A percentile compares a stretch with the other conserved stretches of the same genome.
Evolutionary conservation across 1,140 invertebrate genomes (phyloP).

Genomic region (Trigoniulus corallinus): DNA sequence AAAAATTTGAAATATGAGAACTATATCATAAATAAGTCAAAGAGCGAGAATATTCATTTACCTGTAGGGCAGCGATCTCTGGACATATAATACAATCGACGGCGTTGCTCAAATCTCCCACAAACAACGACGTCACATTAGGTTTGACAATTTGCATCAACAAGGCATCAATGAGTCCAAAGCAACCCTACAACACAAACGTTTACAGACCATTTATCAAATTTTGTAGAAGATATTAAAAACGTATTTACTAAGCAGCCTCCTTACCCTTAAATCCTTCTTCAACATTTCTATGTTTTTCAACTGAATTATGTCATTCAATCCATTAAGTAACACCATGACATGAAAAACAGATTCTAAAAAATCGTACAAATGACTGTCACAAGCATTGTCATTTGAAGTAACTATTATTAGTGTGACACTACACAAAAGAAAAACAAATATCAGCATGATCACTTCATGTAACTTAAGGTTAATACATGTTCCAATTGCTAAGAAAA

Average conservation of each 20-base stretch:
- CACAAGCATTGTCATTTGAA: not conserved
- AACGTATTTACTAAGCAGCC: not conserved
- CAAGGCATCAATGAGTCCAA: not conserved
- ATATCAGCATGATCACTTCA: not conserved
- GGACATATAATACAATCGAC: not conserved
- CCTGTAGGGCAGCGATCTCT: not conserved
- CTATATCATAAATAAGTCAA: not conserved
- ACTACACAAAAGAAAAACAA: not conserved
- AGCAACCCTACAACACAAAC: not conserved
- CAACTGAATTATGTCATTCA: conserved; percentile 51
- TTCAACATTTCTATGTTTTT: conserved; percentile 63
- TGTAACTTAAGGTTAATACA: not conserved
- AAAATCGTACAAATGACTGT: conserved; percentile 17
- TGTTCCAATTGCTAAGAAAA: not conserved
- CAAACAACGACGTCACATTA: not conserved
- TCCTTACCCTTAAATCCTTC: conserved; percentile 45
- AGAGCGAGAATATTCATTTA: not conserved
- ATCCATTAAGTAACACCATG: conserved; percentile 56
- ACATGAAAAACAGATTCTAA: conserved; percentile 51
- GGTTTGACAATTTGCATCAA: not conserved
- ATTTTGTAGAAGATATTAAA: not conserved
- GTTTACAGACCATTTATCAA: not conserved
- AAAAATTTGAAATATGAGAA: conserved; percentile 12
- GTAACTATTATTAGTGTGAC: not conserved
- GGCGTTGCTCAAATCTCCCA: not conserved